phyloP scores from a whole-genome alignment of 1,140 invertebrate genomes.

The Lerema accius region DNA sequence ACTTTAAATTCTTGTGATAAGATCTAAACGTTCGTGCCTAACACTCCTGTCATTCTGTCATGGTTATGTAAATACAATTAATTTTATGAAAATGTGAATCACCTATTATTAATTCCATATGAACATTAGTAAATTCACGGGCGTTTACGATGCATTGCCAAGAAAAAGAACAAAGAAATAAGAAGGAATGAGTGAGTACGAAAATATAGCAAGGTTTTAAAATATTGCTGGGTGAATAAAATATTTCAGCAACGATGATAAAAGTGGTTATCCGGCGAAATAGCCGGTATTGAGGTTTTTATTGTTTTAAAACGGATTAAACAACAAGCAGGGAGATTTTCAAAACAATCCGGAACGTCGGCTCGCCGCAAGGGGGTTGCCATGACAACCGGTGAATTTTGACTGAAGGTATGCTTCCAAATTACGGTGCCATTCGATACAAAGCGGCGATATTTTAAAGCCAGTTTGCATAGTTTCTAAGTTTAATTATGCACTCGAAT shows the following conservation, averaged over 20 bases:
- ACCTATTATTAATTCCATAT: no score
- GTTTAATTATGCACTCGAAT: constrained; percentile 18
- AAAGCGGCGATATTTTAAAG: constrained; percentile 34
- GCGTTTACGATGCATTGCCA: no score
- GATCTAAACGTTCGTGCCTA: constrained; percentile 1
- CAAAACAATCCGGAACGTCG: constrained; percentile 62
- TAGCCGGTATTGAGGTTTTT: constrained; percentile 63
- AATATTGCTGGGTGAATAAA: constrained; percentile 40
- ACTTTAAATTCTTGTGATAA: constrained; percentile 23
- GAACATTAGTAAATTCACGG: no score
- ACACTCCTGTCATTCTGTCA: background rate
- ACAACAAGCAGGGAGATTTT: constrained; percentile 60
- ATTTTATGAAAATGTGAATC: constrained; percentile 10
- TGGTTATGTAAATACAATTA: background rate
- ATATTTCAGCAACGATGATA: constrained; percentile 52
- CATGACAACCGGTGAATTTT: constrained; percentile 65
- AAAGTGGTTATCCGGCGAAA: constrained; percentile 36
- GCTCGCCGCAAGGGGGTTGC: constrained; percentile 72
- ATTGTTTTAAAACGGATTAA: constrained; percentile 75
- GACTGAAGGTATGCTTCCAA: constrained; percentile 56
- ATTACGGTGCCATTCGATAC: constrained; percentile 52
- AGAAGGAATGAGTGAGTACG: no score
- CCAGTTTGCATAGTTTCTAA: constrained; percentile 14
- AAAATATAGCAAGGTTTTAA: constrained; percentile 23
- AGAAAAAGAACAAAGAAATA: no score